Evolutionary conservation across 2,113 vertebrate species (phyloP).

Genomic region (Dasyprocta punctata): DNA sequence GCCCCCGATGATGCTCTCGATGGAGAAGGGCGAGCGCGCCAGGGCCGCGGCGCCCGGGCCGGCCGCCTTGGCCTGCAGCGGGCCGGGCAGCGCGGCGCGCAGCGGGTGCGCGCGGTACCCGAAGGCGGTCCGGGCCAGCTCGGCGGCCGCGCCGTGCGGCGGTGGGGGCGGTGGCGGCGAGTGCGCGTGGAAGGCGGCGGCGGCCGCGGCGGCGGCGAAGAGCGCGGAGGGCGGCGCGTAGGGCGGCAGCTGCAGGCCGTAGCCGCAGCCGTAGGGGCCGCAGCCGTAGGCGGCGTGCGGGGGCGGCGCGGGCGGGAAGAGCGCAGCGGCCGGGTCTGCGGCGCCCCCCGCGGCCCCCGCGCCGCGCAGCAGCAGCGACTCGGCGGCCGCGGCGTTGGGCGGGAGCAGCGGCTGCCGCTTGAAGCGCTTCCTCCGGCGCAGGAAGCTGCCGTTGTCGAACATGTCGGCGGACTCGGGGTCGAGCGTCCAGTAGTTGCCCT

Average conservation of each 20-base stretch:
- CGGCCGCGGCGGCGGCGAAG: constrained; percentile 81
- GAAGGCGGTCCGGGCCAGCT: constrained; percentile 91
- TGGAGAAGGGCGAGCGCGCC: constrained; percentile 93
- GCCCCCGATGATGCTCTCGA: constrained; percentile 95
- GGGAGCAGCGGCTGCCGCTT: constrained; percentile 94
- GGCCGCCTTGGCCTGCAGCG: constrained; percentile 86
- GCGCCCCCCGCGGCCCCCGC: constrained; percentile 81
- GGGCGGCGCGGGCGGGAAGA: constrained; percentile 84
- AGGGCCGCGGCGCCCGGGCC: constrained; percentile 85
- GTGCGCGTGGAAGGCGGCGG: constrained; percentile 90
- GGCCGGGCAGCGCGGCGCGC: constrained; percentile 81
- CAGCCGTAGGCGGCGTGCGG: constrained; percentile 87
- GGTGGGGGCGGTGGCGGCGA: constrained; percentile 83
- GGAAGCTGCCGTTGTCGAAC: constrained; percentile 99
- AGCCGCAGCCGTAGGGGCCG: constrained; percentile 91
- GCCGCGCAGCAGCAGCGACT: constrained; percentile 87
- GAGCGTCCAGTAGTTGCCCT: constrained; percentile 98
- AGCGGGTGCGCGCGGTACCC: constrained; percentile 88
- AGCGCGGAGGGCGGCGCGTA: constrained; percentile 93
- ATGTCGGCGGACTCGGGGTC: constrained; percentile 98
- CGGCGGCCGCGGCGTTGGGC: constrained; percentile 84
- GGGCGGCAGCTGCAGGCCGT: constrained; percentile 94
- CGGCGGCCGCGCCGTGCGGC: constrained; percentile 86
- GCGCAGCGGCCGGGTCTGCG: constrained; percentile 81
- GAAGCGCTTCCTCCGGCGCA: constrained; percentile 95